Evolutionary conservation across 2,888 invertebrate species (phyloP).

Genomic region (Orchesellides sinensis): DNA sequence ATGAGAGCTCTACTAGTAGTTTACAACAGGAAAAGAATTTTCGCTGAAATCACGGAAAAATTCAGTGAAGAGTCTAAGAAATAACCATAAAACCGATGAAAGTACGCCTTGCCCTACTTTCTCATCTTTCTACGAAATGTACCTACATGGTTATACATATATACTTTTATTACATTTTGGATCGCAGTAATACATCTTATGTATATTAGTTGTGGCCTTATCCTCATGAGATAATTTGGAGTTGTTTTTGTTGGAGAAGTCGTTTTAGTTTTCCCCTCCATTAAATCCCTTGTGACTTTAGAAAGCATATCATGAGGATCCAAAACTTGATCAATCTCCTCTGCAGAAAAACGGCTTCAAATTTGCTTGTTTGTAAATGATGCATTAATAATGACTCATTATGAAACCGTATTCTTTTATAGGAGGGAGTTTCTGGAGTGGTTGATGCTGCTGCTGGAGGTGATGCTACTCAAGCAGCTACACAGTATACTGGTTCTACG

Average conservation of each 20-base stretch:
- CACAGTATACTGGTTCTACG: conserved; percentile 96
- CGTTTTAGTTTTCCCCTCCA: background rate
- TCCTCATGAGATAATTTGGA: no score
- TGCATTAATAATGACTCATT: background rate
- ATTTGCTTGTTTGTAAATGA: background rate
- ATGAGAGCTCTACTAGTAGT: no score
- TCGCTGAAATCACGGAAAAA: conserved; percentile 28
- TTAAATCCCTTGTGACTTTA: background rate
- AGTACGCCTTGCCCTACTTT: conserved; percentile 43
- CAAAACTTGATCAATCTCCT: background rate
- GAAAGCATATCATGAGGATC: background rate
- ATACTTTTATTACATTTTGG: no score
- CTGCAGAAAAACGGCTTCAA: background rate
- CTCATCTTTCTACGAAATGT: no score
- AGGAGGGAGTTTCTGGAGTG: conserved; percentile 66
- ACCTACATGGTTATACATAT: no score
- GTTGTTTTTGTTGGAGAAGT: no score
- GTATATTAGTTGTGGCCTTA: no score
- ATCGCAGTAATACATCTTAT: no score
- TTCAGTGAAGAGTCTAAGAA: conserved; percentile 31
- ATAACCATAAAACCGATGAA: conserved; percentile 17
- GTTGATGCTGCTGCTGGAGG: conserved; percentile 77
- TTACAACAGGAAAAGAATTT: no score
- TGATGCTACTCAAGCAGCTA: conserved; percentile 81
- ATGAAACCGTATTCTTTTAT: conserved; percentile 10